Percentiles rank a stretch among this genome's conserved stretches.
Evolutionary conservation across 1,140 invertebrate species (phyloP).

Genomic region (Drosophila punjabiensis): DNA sequence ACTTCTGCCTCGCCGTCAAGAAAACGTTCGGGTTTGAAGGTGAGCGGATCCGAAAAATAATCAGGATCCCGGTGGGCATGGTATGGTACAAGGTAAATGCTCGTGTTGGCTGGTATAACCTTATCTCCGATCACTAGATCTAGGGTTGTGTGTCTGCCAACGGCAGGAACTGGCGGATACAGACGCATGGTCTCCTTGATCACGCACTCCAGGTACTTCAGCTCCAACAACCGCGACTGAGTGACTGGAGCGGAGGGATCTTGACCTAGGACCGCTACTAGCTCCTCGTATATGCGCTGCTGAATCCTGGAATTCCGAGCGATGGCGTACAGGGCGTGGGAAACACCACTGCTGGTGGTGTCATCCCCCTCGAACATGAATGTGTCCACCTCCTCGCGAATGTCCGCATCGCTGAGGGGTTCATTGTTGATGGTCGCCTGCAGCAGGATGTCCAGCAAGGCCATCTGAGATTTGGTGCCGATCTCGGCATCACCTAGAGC

Average conservation of each 20-base stretch:
- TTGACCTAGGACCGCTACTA: slow-evolving; percentile 86
- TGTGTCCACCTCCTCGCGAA: slow-evolving; percentile 91
- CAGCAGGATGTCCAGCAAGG: slow-evolving; percentile 92
- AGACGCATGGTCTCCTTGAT: slow-evolving; percentile 86
- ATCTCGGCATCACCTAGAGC: slow-evolving; percentile 61
- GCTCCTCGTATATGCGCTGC: slow-evolving; percentile 87
- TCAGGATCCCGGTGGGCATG: slow-evolving; percentile 68
- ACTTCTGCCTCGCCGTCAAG: slow-evolving; percentile 69
- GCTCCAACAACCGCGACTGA: slow-evolving; percentile 81
- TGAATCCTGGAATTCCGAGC: slow-evolving; percentile 82
- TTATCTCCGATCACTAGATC: slow-evolving; percentile 66
- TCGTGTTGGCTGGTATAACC: slow-evolving; percentile 58
- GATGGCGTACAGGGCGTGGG: slow-evolving; percentile 62
- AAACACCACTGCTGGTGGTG: slow-evolving; percentile 71
- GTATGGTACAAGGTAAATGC: slow-evolving; percentile 79
- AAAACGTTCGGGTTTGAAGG: slow-evolving; percentile 90
- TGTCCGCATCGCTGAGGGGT: slow-evolving; percentile 88
- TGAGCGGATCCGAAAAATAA: slow-evolving; percentile 64
- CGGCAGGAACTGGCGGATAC: slow-evolving; percentile 87
- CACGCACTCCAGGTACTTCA: slow-evolving; percentile 87
- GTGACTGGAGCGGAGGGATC: slow-evolving; percentile 78
- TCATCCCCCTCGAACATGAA: slow-evolving; percentile 90
- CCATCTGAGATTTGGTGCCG: slow-evolving; percentile 88
- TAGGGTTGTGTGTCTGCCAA: slow-evolving; percentile 85
- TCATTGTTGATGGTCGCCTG: slow-evolving; percentile 87